These are phyloP conservation scores for Dynastes grantii DNA, from an alignment of 2,888 invertebrate genomes.

Conservation along the genomic window DNA sequence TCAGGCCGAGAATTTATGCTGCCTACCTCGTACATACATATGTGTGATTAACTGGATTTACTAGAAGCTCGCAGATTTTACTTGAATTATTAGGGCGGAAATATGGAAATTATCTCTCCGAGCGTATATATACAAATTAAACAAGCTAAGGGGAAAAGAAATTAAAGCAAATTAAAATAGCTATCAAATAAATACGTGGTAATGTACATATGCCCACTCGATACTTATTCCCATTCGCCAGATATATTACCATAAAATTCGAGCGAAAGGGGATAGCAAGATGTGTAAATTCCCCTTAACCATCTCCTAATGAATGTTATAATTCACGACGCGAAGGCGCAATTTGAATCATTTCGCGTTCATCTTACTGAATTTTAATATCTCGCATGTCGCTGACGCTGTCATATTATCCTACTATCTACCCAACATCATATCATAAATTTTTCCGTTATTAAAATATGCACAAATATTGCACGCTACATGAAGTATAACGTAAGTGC, in stretches of 20 bases:
- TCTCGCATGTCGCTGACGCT: neutral
- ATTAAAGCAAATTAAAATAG: neutral
- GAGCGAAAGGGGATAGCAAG: neutral
- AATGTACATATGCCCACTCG: neutral
- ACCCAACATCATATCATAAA: slow-evolving; percentile 6
- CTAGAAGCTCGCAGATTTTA: no score
- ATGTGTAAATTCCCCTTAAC: neutral
- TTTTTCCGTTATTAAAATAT: slow-evolving; percentile 24
- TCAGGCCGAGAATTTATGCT: no score
- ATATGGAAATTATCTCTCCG: no score
- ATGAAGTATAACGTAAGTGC: neutral
- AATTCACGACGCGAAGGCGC: slow-evolving; percentile 2
- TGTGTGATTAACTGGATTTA: no score
- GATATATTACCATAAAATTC: slow-evolving; percentile 7
- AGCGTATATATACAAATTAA: no score
- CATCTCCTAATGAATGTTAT: slow-evolving; percentile 21
- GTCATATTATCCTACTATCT: neutral
- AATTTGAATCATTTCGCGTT: slow-evolving; percentile 15
- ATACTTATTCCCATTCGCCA: neutral
- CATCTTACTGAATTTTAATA: slow-evolving; percentile 27
- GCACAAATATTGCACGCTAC: neutral
- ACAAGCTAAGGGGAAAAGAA: neutral
- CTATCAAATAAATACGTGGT: neutral
- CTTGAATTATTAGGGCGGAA: no score
- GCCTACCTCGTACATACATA: no score